A percentile compares a stretch with the other conserved stretches of the same genome.
phyloP scores from a whole-genome alignment of 2,888 invertebrate genomes.

The Scaptodrosophila latifasciaeformis region DNA sequence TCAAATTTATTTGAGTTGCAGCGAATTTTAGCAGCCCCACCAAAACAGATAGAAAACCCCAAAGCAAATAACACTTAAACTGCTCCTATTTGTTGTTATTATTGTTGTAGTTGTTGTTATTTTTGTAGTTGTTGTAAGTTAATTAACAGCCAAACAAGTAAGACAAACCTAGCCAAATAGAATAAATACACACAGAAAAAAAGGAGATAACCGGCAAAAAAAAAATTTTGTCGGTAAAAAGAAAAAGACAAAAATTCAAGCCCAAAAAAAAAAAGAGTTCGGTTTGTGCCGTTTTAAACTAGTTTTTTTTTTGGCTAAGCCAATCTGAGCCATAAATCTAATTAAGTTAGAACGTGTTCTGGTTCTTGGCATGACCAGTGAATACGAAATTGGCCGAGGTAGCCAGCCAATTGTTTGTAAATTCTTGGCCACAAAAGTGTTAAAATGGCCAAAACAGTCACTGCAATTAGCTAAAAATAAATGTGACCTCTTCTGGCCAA shows the following conservation, averaged over 20 bases:
- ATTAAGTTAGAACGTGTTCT: slow-evolving; percentile 52
- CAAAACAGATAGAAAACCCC: neutral
- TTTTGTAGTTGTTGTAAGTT: slow-evolving; percentile 31
- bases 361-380: slow-evolving; percentile 6
- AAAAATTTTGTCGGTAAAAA: slow-evolving; percentile 17
- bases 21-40: too few relatives aligned
- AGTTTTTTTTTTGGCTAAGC: slow-evolving; percentile 37
- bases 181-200: neutral
- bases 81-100: too few relatives aligned
- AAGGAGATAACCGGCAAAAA: too few relatives aligned
- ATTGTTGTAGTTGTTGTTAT: too few relatives aligned
- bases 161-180: slow-evolving; percentile 20
- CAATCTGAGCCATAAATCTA: slow-evolving; percentile 44
- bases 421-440: too few relatives aligned
- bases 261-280: slow-evolving; percentile 24
- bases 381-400: neutral
- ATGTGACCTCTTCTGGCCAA: too few relatives aligned
- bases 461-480: too few relatives aligned
- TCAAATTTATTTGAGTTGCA: slow-evolving; percentile 17
- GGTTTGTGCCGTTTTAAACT: slow-evolving; percentile 36
- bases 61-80: too few relatives aligned
- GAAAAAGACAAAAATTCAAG: slow-evolving; percentile 16
- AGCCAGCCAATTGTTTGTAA: too few relatives aligned
- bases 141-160: slow-evolving; percentile 55
- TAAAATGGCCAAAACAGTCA: too few relatives aligned